Base-by-base conservation (phyloP, 2,797 vertebrate species). In the Enteromius paludinosus region DNA sequence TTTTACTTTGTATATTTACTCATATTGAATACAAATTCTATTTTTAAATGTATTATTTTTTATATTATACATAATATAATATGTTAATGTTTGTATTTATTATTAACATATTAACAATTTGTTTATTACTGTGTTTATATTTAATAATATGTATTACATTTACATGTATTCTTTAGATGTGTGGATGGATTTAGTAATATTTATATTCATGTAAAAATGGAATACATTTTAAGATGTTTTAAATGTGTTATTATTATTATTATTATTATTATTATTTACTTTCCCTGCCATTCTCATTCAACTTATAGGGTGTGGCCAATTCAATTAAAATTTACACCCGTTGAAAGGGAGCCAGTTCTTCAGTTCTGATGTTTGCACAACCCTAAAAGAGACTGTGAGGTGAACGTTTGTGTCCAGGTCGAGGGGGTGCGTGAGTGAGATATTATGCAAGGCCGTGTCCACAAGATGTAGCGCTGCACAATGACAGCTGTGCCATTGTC, bases 401-500 rank as follows among this genome's bases (percentile, higher is more conserved):
- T 62, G 38, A 43, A 23, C 25, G 17, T 28, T 76, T 76, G 73
- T 45, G 23, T 45, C 52, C 11, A 23, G 78, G 56, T 25, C 38
- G 5, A 10, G 18, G 35, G 45, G 76, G 43, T 71, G 86, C 14
- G 0, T 79, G 92, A 92, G 89, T 90, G 90, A 90, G 90, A 92
- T 91, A 86, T 94, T 94, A 93, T 93, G 85, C 92, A 92, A 92
- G 93, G 92, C 94, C 93, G 91, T 93, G 91, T 94, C 93, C 94
- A 90, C 81, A 89, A 94, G 92, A 92, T 92, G 92, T 89, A 91
- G 92, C 25, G 90, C 93, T 93, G 91, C 91, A 92, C 90, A 87
- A 91, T 56, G 93, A 91, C 95, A 96, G 94, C 95, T 96, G 95
- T 87, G 93, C 91, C 87, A 91, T 95, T 96, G 94, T 96, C 95